phyloP scores from a whole-genome alignment of 2,113 vertebrate species.

The Barnardius zonarius region DNA sequence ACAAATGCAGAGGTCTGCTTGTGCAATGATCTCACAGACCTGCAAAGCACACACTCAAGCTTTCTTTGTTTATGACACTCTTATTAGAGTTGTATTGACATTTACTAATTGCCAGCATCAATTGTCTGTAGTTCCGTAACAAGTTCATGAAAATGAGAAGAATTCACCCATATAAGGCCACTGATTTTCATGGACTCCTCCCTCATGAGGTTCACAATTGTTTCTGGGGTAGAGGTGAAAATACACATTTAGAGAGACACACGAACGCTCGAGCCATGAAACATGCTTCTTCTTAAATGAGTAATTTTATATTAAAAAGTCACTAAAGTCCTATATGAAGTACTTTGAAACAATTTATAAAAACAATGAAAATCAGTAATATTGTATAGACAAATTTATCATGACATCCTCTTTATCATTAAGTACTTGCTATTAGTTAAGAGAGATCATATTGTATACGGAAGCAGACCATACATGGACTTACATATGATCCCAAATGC shows the following conservation, averaged over 20 bases:
- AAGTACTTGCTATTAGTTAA: not conserved
- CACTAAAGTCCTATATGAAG: not conserved
- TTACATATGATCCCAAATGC: not conserved
- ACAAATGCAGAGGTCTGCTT: not conserved
- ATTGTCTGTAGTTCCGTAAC: not conserved
- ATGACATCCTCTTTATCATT: not conserved
- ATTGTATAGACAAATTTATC: not conserved
- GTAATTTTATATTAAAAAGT: not conserved
- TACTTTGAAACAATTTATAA: not conserved
- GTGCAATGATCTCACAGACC: not conserved
- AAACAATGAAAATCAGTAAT: not conserved
- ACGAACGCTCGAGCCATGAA: not conserved
- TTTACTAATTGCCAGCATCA: not conserved
- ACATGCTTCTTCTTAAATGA: not conserved
- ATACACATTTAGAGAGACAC: not conserved
- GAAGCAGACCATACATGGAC: not conserved
- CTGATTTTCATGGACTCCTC: not conserved
- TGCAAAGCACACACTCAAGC: not conserved
- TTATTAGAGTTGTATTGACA: accelerated
- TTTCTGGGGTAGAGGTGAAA: not conserved
- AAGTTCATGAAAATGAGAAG: not conserved
- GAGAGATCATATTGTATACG: not conserved
- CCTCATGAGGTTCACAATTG: accelerated
- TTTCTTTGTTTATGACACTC: not conserved
- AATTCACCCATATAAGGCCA: not conserved